A percentile compares a stretch with the other conserved stretches of the same genome.
Evolutionary conservation across 2,888 invertebrate species (phyloP).

Genomic region (Bembecia ichneumoniformis): DNA sequence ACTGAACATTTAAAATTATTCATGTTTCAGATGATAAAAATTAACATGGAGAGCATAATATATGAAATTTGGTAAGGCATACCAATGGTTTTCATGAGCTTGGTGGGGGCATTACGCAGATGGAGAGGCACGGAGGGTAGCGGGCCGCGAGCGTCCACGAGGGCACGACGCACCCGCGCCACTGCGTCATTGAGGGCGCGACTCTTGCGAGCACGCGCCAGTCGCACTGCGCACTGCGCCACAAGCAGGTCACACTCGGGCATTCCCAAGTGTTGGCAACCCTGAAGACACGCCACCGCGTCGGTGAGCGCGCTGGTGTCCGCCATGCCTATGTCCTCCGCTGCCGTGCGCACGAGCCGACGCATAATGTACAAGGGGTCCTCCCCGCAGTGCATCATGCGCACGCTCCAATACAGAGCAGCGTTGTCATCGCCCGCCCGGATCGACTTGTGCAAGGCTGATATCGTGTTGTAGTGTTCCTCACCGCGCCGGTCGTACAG

Average conservation of each 20-base stretch:
- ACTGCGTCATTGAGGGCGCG: conserved; percentile 74
- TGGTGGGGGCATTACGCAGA: conserved; percentile 85
- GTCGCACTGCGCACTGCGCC: conserved; percentile 82
- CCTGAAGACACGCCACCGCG: conserved; percentile 83
- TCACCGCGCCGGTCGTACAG: conserved; percentile 85
- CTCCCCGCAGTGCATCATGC: conserved; percentile 85
- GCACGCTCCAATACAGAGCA: conserved; percentile 84
- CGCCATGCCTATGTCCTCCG: conserved; percentile 85
- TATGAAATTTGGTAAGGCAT: conserved; percentile 6
- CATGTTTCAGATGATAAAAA: too few species aligned
- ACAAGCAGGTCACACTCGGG: conserved; percentile 85
- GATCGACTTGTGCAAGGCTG: conserved; percentile 87
- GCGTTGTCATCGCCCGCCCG: conserved; percentile 86
- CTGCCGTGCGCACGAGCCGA: conserved; percentile 79
- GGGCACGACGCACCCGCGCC: conserved; percentile 71
- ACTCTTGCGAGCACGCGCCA: conserved; percentile 84
- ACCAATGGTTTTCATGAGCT: conserved; percentile 83
- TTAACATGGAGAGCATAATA: too few species aligned
- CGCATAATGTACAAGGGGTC: conserved; percentile 85
- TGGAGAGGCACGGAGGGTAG: conserved; percentile 84
- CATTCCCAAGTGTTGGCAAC: conserved; percentile 85
- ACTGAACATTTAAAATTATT: too few species aligned
- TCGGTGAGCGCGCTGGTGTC: conserved; percentile 76
- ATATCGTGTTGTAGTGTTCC: conserved; percentile 86
- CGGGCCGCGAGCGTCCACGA: conserved; percentile 76